Base-by-base conservation (phyloP, 2,113 vertebrate genomes). In the Clarias magur region DNA sequence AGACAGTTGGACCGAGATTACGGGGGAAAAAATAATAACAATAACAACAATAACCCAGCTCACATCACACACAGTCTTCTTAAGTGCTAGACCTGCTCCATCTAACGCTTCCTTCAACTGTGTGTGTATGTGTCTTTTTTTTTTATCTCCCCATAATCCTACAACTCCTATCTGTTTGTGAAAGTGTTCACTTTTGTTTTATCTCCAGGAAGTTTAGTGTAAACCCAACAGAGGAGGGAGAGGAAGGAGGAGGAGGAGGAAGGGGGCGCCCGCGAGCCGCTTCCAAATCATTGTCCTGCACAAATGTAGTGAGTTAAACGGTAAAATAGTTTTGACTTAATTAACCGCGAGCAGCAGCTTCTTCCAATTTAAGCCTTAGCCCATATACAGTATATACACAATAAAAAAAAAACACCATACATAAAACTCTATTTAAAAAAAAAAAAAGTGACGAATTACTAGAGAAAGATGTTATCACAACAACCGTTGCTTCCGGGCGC, bases 41-140 rank as follows among this genome's bases (percentile, higher is more conserved):
- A 23, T 48, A 38, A 48, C 25, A n/a, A 85, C 81, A 88, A 62
- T 84, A 87, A 93, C 91, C 87, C 85, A 89, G 92, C 91, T 92
- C 87, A 92, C 91, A 88, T 91, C 83, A 90, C 89, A 90, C 89
- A 92, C 73, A 84, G 30, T 53, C 4, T 12, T n/a, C 23, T 85
- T 13, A 30, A 85, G 48, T 42, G 38, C 78, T 86, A 88, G 84
- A 83, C 85, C 88, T 86, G 70, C 88, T 89, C 85, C 85, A 86
- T 53, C 87, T 75, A 85, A 83, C 27, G 75, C 80, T 56, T 73
- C 34, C 70, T 42, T 38, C 7, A 9, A 19, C 21, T 62, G 5
- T 62, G 0, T 23, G 48, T 60, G 0, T 23, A 7, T 60, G 6
- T 8, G 11, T 56, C 15, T 57, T 2, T 7, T n/a, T 9, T 34